Conservation (phyloP, 1,140 invertebrate species). For the Zaprionus gabonicus region DNA sequence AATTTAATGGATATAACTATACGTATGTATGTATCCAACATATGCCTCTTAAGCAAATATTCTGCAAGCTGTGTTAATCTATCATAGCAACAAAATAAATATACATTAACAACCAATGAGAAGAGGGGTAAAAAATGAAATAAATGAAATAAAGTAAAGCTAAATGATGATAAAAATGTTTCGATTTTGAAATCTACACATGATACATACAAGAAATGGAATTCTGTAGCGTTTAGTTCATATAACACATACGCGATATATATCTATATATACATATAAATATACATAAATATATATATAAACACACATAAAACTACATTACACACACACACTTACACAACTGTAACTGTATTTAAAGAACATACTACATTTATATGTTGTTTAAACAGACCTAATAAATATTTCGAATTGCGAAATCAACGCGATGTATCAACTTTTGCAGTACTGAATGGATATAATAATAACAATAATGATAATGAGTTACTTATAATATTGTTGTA, state of each 20-base stretch:
- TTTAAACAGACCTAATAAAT: slow-evolving; percentile 34
- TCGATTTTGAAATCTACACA: slow-evolving; percentile 18
- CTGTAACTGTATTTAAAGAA: slow-evolving; percentile 34
- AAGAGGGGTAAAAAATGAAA: slow-evolving; percentile 12
- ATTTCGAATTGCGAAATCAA: slow-evolving; percentile 18
- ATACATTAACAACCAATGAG: slow-evolving; percentile 3
- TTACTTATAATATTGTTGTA: slow-evolving; percentile 42
- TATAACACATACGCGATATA: slow-evolving; percentile 44
- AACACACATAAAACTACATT: not conserved
- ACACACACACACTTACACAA: slow-evolving; percentile 12
- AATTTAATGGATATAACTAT: slow-evolving; percentile 4
- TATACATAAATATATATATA: slow-evolving; percentile 16
- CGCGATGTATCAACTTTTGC: slow-evolving; percentile 56
- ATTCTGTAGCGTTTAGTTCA: slow-evolving; percentile 37
- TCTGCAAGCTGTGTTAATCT: slow-evolving; percentile 42
- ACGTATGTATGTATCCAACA: slow-evolving; percentile 29
- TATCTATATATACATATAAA: slow-evolving; percentile 50
- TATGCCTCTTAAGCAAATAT: slow-evolving; percentile 37
- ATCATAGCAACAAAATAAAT: slow-evolving; percentile 30
- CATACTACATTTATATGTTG: slow-evolving; percentile 33
- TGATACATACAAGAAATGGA: slow-evolving; percentile 23
- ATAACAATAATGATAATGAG: slow-evolving; percentile 47
- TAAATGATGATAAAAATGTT: slow-evolving; percentile 6
- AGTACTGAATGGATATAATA: slow-evolving; percentile 62
- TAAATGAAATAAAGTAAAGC: slow-evolving; percentile 8